Evolutionary conservation across 2,888 invertebrate genomes (phyloP), one percentile per base, ranked within the genome.

Genomic region (Yponomeuta evonymella): DNA sequence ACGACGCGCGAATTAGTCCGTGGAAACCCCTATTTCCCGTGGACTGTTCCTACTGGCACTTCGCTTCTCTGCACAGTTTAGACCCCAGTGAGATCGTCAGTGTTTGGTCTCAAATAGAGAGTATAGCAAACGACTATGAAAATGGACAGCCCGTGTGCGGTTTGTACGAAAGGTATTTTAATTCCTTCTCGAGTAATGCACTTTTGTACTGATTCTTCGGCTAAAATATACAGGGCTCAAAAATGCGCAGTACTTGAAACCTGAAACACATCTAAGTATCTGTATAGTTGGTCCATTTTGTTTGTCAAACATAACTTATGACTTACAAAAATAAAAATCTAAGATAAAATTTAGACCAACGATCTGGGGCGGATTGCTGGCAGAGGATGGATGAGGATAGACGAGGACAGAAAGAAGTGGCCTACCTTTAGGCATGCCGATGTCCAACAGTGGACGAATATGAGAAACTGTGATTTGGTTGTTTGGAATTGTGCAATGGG

Each of bases 1-100:
- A 95, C 76, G 94, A 94, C 30, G 85, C 85, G 5, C 91, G 94
- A 74, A 92, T 95, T 73, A 86, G 83, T 43, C 86, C 87, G 0
- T 83, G 77, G 73, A 83, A 82, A 48, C 80, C 83, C 11, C 73
- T 78, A 76, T 23, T 78, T 1, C 68, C 84, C 73, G 0, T 82
- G 74, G 77, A 73, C 2, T 91, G 91, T 70, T 73, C 81, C 0
- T 88, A 84, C 64, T 86, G 83, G 82, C 72, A 74, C 0, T 73
- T 86, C 0, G 88, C 86, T 0, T 79, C 83, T 0, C 71, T 76
- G 0, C 89, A 90, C 70, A 84, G 86, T 48, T 66, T 88, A 0
- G 73, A 70, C 2, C 83, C 88, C 0, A 51, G 72, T 0, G 85
- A 86, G 68, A 82, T 88, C 33, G 8, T 73, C 0, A 69, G 69